phyloP scores from a whole-genome alignment of 2,888 invertebrate species.

The Oscheius sp. region DNA sequence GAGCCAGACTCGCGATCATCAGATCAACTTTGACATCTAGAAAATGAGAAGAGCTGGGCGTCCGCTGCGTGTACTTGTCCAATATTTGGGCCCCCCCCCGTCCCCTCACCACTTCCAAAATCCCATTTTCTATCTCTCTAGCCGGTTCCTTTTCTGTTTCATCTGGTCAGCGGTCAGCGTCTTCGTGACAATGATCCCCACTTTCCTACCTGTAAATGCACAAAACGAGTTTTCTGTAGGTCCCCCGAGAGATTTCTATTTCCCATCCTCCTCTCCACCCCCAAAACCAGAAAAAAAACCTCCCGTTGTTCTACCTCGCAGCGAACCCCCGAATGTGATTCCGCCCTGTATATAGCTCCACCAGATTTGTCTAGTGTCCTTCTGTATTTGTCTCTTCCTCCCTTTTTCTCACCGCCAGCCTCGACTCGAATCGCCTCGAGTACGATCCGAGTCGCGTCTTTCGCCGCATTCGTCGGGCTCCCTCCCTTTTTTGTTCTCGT shows the following conservation, averaged over 20 bases:
- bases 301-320: slow-evolving; percentile 38
- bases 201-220: slow-evolving; percentile 31
- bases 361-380: slow-evolving; percentile 1
- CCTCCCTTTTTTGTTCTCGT: background rate
- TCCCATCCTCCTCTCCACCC: background rate
- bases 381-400: slow-evolving; percentile 8
- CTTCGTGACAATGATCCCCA: slow-evolving; percentile 8
- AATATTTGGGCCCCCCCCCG: slow-evolving; percentile 13
- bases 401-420: slow-evolving; percentile 21
- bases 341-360: slow-evolving; percentile 28
- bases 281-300: background rate
- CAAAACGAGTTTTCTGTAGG: slow-evolving; percentile 30
- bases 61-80: slow-evolving; percentile 32
- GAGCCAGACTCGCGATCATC: slow-evolving; percentile 56
- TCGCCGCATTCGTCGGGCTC: slow-evolving; percentile 33
- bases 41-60: slow-evolving; percentile 1
- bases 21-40: slow-evolving; percentile 61
- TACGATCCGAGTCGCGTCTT: slow-evolving; percentile 20
- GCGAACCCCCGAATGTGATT: slow-evolving; percentile 33
- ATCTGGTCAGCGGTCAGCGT: slow-evolving; percentile 22
- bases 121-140: background rate
- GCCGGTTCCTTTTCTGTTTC: slow-evolving; percentile 25
- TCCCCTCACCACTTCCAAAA: too few species aligned
- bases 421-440: slow-evolving; percentile 11
- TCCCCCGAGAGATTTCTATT: slow-evolving; percentile 32